Percentiles rank a stretch among this genome's conserved stretches.
Conservation (phyloP, 2,113 vertebrate species). For the Nipponia nippon region DNA sequence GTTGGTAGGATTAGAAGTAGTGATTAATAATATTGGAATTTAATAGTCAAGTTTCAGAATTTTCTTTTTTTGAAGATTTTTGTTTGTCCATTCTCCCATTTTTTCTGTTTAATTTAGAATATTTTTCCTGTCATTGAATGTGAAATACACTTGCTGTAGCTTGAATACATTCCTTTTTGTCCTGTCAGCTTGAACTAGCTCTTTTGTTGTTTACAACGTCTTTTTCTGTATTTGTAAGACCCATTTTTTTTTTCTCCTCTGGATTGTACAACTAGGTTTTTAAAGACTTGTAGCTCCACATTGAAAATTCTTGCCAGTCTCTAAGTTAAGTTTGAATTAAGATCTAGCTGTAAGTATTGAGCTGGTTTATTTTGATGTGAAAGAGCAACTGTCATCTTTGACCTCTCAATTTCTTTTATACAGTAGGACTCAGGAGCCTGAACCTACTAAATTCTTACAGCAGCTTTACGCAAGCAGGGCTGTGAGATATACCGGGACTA, state of each 20-base stretch:
- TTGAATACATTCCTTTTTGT: slow-evolving; percentile 32
- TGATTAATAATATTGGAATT: background rate
- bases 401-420: background rate
- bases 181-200: background rate
- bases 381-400: background rate
- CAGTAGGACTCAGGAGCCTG: background rate
- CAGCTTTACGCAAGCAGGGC: background rate
- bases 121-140: slow-evolving; percentile 11
- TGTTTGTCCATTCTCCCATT: background rate
- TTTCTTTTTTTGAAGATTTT: background rate
- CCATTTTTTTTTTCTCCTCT: background rate
- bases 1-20: background rate
- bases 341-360: background rate
- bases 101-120: background rate
- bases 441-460: background rate
- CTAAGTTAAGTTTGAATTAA: background rate
- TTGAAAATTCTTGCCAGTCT: background rate
- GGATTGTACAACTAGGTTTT: background rate
- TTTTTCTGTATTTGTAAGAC: background rate
- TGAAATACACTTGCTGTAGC: slow-evolving; percentile 1
- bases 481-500: background rate
- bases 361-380: background rate
- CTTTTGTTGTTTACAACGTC: background rate
- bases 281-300: background rate
- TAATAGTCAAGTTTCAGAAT: background rate